phyloP scores from a whole-genome alignment of 2,797 vertebrate genomes.

The Liparis tanakae region DNA sequence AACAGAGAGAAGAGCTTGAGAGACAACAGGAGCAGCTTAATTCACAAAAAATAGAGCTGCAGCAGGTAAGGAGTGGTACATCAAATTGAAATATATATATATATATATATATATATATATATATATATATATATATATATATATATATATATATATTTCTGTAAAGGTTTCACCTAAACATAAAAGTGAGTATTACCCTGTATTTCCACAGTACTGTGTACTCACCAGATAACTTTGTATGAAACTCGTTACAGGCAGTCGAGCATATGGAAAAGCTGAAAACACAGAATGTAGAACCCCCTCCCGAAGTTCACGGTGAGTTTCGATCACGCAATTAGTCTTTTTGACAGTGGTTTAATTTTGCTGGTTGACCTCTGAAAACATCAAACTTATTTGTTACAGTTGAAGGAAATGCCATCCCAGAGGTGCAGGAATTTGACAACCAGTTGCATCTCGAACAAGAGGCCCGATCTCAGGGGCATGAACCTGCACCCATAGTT shows the following conservation, averaged over 20 bases:
- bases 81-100: neutral
- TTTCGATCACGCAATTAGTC: constrained; percentile 4
- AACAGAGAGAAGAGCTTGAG: constrained; percentile 92
- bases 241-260: constrained; percentile 83
- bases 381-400: constrained; percentile 36
- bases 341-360: too few species aligned
- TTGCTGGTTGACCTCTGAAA: constrained; percentile 1
- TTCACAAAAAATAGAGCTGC: constrained; percentile 91
- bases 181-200: neutral
- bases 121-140: neutral
- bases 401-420: constrained; percentile 75
- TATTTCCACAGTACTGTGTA: neutral
- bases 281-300: constrained; percentile 84
- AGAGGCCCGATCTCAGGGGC: constrained; percentile 54
- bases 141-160: too few species aligned
- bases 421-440: constrained; percentile 54
- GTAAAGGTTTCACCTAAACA: too few species aligned
- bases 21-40: constrained; percentile 93
- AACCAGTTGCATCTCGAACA: constrained; percentile 56
- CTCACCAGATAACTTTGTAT: neutral
- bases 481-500: constrained; percentile 46
- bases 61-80: constrained; percentile 84
- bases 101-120: neutral
- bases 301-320: constrained; percentile 85
- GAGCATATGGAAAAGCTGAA: constrained; percentile 96